Base-by-base conservation (phyloP, 1,140 invertebrate genomes). In the Drosophila rufa region DNA sequence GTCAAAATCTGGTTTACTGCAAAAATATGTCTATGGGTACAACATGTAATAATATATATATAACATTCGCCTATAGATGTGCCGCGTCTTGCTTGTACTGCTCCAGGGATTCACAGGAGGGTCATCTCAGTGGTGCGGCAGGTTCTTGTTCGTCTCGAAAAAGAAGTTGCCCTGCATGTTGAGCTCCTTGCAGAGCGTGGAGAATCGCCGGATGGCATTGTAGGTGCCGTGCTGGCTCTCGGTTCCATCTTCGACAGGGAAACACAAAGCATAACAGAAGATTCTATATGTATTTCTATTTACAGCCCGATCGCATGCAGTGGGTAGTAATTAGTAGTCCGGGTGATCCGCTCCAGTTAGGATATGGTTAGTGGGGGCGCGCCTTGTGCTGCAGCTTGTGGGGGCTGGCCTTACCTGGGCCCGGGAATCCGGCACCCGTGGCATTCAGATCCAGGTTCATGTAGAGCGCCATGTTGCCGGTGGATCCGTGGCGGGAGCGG, bases 181-280 rank as follows among this genome's bases (percentile, higher is more conserved):
- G 38, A 93, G 76, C 58, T 93, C 91, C 76, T 92, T 93, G 86
- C 92, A 93, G 46, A 93, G 79, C 57, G 92, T 92, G 1, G 92
- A 93, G 76, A 92, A 93, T 17, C 92, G 74, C 61, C 92, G 66
- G 53, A 93, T 92, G 56, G 91, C 92, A 30, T 79, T 79, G 55
- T 80, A 85, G 55, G 86, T 85, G 71, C 74, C 56, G n/a, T 65
- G 58, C 50, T 62, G 70, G 36, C 36, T 66, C 47, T 65, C 71
- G 46, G 51, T 60, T 22, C 38, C 64, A 85, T 92, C 84, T 90
- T 91, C 61, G 42, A 55, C 59, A 53, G 58, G 57, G 56, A 90
- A 83, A 86, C 62, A 89, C 78, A 87, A 57, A 79, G 42, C 46
- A 62, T 71, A 77, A 33, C 38, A 50, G 51, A 61, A 61, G 56